phyloP scores from a whole-genome alignment of 1,140 invertebrate species.

The Scaptomyza hsui region DNA sequence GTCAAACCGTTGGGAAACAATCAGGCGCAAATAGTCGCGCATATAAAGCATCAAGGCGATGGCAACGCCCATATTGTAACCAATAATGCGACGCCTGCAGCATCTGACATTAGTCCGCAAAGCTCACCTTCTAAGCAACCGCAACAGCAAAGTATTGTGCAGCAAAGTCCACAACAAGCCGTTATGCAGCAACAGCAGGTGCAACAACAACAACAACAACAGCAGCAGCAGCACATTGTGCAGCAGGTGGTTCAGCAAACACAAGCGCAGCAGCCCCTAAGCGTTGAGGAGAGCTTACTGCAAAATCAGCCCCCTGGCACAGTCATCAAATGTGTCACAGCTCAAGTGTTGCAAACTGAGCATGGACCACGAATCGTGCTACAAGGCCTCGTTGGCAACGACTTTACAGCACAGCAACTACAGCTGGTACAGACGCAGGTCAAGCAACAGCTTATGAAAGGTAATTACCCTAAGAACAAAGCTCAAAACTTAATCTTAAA shows the following conservation, averaged over 20 bases:
- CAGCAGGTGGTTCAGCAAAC: constrained; percentile 39
- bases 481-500: background rate
- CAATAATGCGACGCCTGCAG: constrained; percentile 55
- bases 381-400: constrained; percentile 91
- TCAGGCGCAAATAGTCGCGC: constrained; percentile 88
- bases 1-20: constrained; percentile 90
- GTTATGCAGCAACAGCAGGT: constrained; percentile 53
- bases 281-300: constrained; percentile 89
- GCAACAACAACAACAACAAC: constrained; percentile 31
- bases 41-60: constrained; percentile 85
- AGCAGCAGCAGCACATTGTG: constrained; percentile 54
- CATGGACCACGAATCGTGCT: constrained; percentile 93
- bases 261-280: constrained; percentile 75
- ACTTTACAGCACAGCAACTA: constrained; percentile 91
- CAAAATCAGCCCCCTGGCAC: constrained; percentile 92
- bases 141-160: constrained; percentile 45
- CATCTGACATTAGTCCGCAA: constrained; percentile 57
- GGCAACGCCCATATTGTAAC: constrained; percentile 81
- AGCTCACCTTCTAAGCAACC: constrained; percentile 59
- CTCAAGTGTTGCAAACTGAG: constrained; percentile 91
- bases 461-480: constrained; percentile 82
- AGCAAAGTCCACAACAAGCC: constrained; percentile 66
- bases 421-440: constrained; percentile 93
- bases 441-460: constrained; percentile 93
- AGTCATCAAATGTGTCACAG: constrained; percentile 93